Conservation (phyloP, 2,113 vertebrate species). For the Trogon melanurus region DNA sequence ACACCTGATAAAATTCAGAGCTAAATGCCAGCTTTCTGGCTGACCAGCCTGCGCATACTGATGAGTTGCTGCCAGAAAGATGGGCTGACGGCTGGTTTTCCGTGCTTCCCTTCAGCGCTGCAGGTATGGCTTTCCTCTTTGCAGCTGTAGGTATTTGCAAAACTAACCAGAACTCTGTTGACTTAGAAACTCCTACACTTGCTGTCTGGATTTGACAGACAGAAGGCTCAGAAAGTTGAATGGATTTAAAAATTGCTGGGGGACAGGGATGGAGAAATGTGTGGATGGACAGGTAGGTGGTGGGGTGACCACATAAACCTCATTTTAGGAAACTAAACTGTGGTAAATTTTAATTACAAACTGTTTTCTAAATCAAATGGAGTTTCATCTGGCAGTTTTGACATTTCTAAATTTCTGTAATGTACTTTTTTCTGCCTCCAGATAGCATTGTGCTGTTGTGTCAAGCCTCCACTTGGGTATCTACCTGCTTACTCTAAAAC, state of each 20-base stretch:
- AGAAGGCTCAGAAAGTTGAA: background rate
- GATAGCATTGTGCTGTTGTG: background rate
- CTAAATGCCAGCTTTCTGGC: background rate
- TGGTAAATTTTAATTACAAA: background rate
- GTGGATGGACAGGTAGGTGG: background rate
- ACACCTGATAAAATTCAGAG: background rate
- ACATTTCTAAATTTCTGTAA: background rate
- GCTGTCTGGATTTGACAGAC: background rate
- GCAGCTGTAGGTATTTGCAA: background rate
- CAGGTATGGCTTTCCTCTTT: background rate
- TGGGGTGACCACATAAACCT: fast-evolving
- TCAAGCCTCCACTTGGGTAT: background rate
- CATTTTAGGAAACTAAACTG: background rate
- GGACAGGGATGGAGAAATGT: background rate
- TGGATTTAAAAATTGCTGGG: background rate
- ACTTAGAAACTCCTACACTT: background rate
- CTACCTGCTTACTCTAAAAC: background rate
- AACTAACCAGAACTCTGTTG: background rate
- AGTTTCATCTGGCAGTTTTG: background rate
- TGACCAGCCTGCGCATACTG: background rate
- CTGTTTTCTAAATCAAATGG: background rate
- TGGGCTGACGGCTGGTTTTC: background rate
- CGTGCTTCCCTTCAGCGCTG: background rate
- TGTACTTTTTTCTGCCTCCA: background rate
- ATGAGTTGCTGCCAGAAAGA: background rate